phyloP scores from a whole-genome alignment of 1,140 invertebrate genomes.

The Pristionchus pacificus region DNA sequence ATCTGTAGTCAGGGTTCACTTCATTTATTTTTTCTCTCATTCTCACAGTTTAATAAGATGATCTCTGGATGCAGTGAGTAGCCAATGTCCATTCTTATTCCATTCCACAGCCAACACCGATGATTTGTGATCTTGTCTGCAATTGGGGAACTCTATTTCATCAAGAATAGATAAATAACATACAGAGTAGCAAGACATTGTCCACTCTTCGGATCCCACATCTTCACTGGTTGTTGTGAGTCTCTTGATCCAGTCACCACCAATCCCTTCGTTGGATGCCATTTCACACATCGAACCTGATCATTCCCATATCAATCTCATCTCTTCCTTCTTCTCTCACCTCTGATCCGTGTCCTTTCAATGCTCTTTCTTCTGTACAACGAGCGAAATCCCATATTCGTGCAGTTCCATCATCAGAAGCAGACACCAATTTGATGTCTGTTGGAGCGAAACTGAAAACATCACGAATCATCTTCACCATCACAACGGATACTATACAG shows the following conservation, averaged over 20 bases:
- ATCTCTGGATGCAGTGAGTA: constrained; percentile 95
- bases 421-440: constrained; percentile 95
- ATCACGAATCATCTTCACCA: background rate
- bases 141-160: constrained; percentile 38
- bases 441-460: constrained; percentile 90
- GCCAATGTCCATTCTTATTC: constrained; percentile 99
- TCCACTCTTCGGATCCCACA: constrained; percentile 97
- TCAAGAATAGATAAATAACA: constrained; percentile 42
- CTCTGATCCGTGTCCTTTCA: constrained; percentile 96
- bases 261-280: constrained; percentile 95
- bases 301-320: constrained; percentile 87
- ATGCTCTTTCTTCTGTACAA: constrained; percentile 89
- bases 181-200: constrained; percentile 68
- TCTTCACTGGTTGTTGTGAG: constrained; percentile 97
- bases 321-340: constrained; percentile 86
- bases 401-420: constrained; percentile 96
- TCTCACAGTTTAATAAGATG: constrained; percentile 81
- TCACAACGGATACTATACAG: background rate
- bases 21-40: background rate
- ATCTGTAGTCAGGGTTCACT: constrained; percentile 58
- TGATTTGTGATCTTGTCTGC: constrained; percentile 94
- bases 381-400: constrained; percentile 97
- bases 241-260: constrained; percentile 98
- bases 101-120: constrained; percentile 98
- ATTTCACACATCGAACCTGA: constrained; percentile 91